Conservation (phyloP, 1,140 invertebrate genomes). For the Lucilia sericata region DNA sequence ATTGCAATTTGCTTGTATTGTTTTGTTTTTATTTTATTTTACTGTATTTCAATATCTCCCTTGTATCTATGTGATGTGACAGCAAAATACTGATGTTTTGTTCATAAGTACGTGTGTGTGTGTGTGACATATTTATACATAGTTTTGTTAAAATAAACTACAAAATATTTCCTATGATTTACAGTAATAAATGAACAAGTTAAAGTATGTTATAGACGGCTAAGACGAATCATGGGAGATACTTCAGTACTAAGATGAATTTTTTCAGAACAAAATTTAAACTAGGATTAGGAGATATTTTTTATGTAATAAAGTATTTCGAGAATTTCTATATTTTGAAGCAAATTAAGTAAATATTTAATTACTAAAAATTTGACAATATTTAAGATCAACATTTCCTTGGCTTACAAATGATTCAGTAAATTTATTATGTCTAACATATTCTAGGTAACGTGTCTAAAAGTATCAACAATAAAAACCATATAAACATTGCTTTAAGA, state of each 20-base stretch:
- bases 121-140: background rate
- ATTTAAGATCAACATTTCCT: too few species aligned
- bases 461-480: background rate
- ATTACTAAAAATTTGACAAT: too few species aligned
- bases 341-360: too few species aligned
- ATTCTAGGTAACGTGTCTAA: background rate
- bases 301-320: too few species aligned
- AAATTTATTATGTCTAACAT: background rate
- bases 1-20: background rate
- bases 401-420: too few species aligned
- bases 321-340: too few species aligned
- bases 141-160: background rate
- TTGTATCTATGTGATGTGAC: background rate
- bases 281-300: too few species aligned
- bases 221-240: too few species aligned
- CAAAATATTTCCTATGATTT: slow-evolving; percentile 18
- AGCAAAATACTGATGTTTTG: background rate
- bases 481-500: background rate
- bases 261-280: too few species aligned
- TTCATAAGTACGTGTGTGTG: too few species aligned
- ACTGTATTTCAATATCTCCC: background rate
- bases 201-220: too few species aligned
- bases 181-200: slow-evolving; percentile 1
- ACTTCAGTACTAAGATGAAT: too few species aligned
- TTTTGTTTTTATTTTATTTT: background rate